Conservation (phyloP, 2,888 invertebrate species). For the Branchellion lobata region DNA sequence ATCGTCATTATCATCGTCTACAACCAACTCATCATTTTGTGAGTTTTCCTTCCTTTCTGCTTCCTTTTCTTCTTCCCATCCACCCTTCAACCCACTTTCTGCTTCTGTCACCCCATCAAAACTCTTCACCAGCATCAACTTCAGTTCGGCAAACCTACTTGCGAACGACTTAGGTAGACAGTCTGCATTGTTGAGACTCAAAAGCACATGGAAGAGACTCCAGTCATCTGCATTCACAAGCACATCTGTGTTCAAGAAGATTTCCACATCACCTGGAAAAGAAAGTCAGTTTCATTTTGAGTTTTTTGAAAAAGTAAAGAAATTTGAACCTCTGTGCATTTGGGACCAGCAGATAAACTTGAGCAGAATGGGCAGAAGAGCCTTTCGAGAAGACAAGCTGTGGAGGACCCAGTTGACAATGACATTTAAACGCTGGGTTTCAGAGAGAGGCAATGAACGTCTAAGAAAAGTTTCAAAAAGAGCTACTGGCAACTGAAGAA, state of each 20-base stretch:
- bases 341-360: constrained; percentile 57
- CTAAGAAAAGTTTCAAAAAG: constrained; percentile 61
- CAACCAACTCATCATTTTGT: not conserved
- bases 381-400: constrained; percentile 65
- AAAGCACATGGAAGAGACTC: constrained; percentile 29
- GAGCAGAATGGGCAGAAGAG: constrained; percentile 66
- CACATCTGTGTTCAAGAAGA: not conserved
- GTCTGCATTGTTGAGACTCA: constrained; percentile 37
- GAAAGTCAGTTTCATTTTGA: too few species aligned
- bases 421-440: constrained; percentile 63
- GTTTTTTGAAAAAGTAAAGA: too few species aligned
- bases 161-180: not conserved
- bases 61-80: not conserved
- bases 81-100: not conserved
- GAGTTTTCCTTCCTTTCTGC: not conserved
- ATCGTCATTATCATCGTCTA: not conserved
- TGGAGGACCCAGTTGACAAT: constrained; percentile 67
- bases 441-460: constrained; percentile 56
- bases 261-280: not conserved
- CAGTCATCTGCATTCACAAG: constrained; percentile 26
- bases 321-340: constrained; percentile 56
- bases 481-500: constrained; percentile 64
- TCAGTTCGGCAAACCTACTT: constrained; percentile 1
- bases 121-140: not conserved
- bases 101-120: not conserved